Evolutionary conservation across 35 echinoderm and acorn worm species (phyloP), one percentile per base, ranked within the genome.

Genomic region (Amphiura filiformis): DNA sequence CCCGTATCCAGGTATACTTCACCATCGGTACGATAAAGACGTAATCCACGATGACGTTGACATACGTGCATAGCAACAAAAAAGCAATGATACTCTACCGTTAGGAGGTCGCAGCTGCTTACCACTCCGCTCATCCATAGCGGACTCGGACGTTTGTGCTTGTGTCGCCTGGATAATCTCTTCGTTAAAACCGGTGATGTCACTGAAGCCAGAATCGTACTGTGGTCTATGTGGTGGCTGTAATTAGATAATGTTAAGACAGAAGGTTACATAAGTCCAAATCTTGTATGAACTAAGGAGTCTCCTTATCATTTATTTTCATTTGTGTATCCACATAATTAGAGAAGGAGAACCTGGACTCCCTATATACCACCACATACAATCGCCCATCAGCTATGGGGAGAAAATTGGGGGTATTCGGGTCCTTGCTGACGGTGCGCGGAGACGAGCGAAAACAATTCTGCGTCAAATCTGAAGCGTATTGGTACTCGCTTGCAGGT

Each of bases 121-220:
- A 85, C 83, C 83, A n/a, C 83, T 32, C 49, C 36, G 56, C 32
- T 61, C 64, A 37, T 85, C 83, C 56, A 85, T 61, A 64, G 83
- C 44, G 28, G 83, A 37, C 35, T 61, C 56, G 17, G 31, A 65
- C 34, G 26, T 35, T 37, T 85, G 83, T 33, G 64, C 35, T 61
- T 85, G 83, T 17, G 83, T 65, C 2, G 56, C 56, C 37, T 61
- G 83, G 35, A 85, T 70, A 28, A 85, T 37, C 56, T 85, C 83
- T 37, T 85, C 83, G 34, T 85, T 85, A 15, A 85, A 12, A 30
- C 83, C 83, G n/a, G 83, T 85, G 32, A 85, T 56, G 22, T 85
- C 83, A 85, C 56, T 85, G 30, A 35, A 35, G 37, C 83, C 64
- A 38, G 47, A 61, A 56, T 85, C 26, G 32, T 61, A 37, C 37